Evolutionary conservation across 2,797 vertebrate species (phyloP).

Genomic region (Tangara arthus): DNA sequence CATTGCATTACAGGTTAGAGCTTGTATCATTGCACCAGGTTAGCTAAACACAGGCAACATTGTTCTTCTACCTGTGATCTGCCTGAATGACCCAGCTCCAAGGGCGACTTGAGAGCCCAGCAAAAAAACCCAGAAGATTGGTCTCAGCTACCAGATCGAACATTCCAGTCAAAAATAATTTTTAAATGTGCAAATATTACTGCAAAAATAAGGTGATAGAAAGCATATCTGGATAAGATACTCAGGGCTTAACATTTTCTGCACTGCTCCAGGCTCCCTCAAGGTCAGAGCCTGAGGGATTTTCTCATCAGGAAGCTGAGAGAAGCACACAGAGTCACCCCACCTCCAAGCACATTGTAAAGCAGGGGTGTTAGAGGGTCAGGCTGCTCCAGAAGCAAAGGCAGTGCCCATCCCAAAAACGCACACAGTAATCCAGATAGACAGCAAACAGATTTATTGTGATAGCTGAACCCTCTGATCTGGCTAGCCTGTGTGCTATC

Average conservation of each 20-base stretch:
- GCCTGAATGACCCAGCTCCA: neutral
- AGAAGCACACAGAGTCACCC: neutral
- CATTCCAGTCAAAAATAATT: neutral
- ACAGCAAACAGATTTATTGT: neutral
- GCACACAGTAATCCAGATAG: neutral
- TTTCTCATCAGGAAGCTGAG: neutral
- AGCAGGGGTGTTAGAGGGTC: neutral
- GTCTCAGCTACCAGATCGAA: neutral
- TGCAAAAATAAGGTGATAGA: neutral
- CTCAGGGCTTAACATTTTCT: neutral
- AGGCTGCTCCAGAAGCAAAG: neutral
- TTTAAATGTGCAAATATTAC: neutral
- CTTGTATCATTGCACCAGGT: neutral
- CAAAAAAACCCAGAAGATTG: neutral
- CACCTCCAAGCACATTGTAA: neutral
- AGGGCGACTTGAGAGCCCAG: neutral
- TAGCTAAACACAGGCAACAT: neutral
- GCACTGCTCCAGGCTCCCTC: neutral
- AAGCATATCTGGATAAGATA: neutral
- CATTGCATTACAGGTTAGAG: neutral
- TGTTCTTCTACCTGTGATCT: neutral
- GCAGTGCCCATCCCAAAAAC: neutral
- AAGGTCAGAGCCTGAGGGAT: neutral
- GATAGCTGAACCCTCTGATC: neutral
- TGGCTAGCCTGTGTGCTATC: neutral